A percentile compares a stretch with the other conserved stretches of the same genome.
Evolutionary conservation across 2,888 invertebrate species (phyloP).

Genomic region (Hecatera dysodea): DNA sequence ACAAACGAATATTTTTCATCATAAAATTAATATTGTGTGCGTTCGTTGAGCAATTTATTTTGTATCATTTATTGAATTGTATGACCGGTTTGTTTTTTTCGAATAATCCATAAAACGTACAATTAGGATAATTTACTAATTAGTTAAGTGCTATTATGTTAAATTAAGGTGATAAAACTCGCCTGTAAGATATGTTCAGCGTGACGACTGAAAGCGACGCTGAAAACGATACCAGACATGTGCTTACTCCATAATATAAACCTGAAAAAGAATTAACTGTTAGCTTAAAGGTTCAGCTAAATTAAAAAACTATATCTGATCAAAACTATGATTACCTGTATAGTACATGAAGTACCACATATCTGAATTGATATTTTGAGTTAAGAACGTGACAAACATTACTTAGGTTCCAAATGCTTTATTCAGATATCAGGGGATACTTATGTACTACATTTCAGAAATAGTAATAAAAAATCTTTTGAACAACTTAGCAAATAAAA

Average conservation of each 20-base stretch:
- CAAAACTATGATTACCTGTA: neutral
- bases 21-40: slow-evolving; percentile 51
- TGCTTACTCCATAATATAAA: slow-evolving; percentile 95
- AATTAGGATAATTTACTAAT: slow-evolving; percentile 18
- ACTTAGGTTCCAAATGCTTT: too few relatives aligned
- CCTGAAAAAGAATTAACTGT: slow-evolving; percentile 87
- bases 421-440: too few relatives aligned
- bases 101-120: slow-evolving; percentile 5
- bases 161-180: slow-evolving; percentile 72
- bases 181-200: slow-evolving; percentile 95
- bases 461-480: neutral
- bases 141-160: neutral
- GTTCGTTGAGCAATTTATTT: slow-evolving; percentile 58
- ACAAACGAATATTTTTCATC: slow-evolving; percentile 54
- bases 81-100: slow-evolving; percentile 45
- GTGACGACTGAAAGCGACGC: slow-evolving; percentile 96
- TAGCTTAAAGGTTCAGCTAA: slow-evolving; percentile 1
- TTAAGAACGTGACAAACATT: too few relatives aligned
- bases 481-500: too few relatives aligned
- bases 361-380: too few relatives aligned
- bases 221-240: slow-evolving; percentile 95
- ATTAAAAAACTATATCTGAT: neutral
- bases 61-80: slow-evolving; percentile 45
- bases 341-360: neutral
- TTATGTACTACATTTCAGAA: neutral